Conservation (phyloP, 2,113 vertebrate species). For the Dicrurus megarhynchus region DNA sequence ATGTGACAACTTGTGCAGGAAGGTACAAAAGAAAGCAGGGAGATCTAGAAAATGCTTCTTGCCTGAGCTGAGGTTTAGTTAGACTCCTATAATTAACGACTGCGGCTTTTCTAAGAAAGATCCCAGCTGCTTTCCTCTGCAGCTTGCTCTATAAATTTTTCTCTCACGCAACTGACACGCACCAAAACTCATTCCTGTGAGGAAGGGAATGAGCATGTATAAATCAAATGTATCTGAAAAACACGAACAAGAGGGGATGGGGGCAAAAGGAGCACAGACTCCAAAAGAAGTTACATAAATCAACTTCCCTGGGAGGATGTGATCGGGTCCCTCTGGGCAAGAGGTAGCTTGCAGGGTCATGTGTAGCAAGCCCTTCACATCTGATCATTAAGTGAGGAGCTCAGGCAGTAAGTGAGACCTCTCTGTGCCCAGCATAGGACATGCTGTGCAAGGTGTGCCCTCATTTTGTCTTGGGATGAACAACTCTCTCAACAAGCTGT, state of each 20-base stretch:
- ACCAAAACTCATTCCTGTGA: slow-evolving; percentile 30
- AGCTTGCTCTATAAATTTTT: slow-evolving; percentile 51
- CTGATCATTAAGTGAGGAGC: not conserved
- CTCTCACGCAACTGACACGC: not conserved
- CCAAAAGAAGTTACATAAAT: not conserved
- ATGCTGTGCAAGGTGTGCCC: not conserved
- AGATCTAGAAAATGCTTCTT: slow-evolving; percentile 17
- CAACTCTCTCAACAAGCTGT: not conserved
- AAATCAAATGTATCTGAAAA: slow-evolving; percentile 43
- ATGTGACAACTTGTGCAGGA: not conserved
- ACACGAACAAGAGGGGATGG: not conserved
- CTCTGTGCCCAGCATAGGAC: not conserved
- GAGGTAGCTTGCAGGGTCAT: not conserved
- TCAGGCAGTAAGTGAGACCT: not conserved
- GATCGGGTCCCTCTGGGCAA: not conserved
- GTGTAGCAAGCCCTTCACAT: not conserved
- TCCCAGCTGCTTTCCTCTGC: slow-evolving; percentile 58
- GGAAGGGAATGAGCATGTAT: not conserved
- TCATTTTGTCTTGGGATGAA: not conserved
- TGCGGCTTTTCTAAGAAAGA: slow-evolving; percentile 27
- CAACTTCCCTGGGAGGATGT: not conserved
- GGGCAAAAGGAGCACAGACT: not conserved
- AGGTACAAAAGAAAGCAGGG: slow-evolving; percentile 1
- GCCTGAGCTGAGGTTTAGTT: slow-evolving; percentile 4
- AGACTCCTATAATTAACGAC: slow-evolving; percentile 59